These are phyloP conservation scores for Reticulitermes speratus DNA, from an alignment of 1,140 invertebrate species.

Conservation along the genomic window DNA sequence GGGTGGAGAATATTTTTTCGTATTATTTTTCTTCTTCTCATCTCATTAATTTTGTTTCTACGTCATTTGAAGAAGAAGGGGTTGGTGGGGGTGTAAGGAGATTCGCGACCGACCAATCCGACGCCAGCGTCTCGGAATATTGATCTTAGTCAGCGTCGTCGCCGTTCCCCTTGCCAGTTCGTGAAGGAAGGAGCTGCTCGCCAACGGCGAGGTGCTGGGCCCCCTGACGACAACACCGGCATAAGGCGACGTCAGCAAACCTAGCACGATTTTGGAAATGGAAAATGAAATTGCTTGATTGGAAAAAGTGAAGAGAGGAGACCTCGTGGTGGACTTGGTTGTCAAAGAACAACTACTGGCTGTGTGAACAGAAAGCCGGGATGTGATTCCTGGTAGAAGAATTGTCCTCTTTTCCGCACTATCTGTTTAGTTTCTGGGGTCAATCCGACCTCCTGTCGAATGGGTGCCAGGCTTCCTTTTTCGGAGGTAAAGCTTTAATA, in stretches of 20 bases:
- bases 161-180: not conserved
- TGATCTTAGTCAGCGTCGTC: constrained; percentile 4
- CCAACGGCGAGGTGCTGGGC: not conserved
- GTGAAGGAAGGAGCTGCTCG: constrained; percentile 12
- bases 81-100: constrained; percentile 7
- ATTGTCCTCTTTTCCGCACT: too few species aligned
- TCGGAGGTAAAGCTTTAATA: too few species aligned
- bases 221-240: not conserved
- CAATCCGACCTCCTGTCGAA: too few species aligned
- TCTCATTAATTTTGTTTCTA: constrained; percentile 19
- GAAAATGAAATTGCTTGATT: too few species aligned
- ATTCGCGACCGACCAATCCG: not conserved
- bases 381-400: too few species aligned
- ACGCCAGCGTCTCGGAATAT: constrained; percentile 12
- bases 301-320: too few species aligned
- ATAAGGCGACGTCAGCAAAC: not conserved
- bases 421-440: too few species aligned
- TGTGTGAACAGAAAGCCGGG: too few species aligned
- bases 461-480: too few species aligned
- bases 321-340: too few species aligned
- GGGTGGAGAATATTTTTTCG: not conserved
- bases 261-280: too few species aligned
- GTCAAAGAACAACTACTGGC: too few species aligned
- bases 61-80: constrained; percentile 17
- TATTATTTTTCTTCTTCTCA: constrained; percentile 1